Evolutionary conservation across 2,797 vertebrate genomes (phyloP), one percentile per base, ranked within the genome.

Genomic region (Gephyroberyx darwinii): DNA sequence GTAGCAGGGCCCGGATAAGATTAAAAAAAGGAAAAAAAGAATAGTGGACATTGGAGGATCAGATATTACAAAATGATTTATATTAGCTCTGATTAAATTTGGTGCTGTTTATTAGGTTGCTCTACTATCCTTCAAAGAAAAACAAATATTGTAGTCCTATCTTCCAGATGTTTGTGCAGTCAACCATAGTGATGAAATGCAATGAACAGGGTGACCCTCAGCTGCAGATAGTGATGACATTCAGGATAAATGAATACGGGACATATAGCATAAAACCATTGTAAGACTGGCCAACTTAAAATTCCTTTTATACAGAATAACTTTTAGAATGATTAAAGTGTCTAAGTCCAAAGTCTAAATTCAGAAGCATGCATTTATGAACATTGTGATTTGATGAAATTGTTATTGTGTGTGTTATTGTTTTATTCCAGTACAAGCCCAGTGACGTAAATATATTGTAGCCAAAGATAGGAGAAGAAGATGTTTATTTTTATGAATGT

Each of bases 191-290:
- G 45, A 70, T 68, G 65, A 78, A 81, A 80, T 63, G 43, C 16
- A 75, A 73, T 69, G 65, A 69, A 80, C 55, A 69, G 14, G 45
- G 55, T 41, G 50, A 71, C 45, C 30, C 16, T 33, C 3, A 62
- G 22, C 7, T 30, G 10, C 26, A n/a, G 12, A 33, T 31, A 69
- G 39, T 73, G 75, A 83, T 80, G 52, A 84, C 81, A 83, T 39
- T 57, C 13, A 2, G 57, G 48, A 22, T 69, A 69, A 71, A 57
- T 62, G 33, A 69, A 31, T 17, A 43, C 39, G 17, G 7, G 45
- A 2, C 22, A 2, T 52, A 54, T 61, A 14, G 63, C 75, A 78
- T 74, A 53, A 67, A 41, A 64, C 31, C 20, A 20, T 31, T 77
- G 64, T 65, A 33, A 61, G 52, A 20, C 64, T 57, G 62, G 57